Conservation (phyloP, 2,113 vertebrate species). For the Dasyurus viverrinus region DNA sequence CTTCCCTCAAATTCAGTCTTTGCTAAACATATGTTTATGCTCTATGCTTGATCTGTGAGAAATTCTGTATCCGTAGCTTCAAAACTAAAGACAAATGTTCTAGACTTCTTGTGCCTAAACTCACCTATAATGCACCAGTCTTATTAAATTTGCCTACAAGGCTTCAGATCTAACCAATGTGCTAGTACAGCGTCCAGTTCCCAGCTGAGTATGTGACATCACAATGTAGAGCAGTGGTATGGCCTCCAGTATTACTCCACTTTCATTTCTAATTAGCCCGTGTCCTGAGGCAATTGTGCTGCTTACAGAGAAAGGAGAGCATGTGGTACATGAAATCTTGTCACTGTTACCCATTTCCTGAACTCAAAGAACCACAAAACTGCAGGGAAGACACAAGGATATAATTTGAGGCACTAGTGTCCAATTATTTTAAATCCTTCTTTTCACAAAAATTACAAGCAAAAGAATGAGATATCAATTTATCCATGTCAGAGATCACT, state of each 20-base stretch:
- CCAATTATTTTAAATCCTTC: constrained; percentile 68
- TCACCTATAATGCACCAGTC: not conserved
- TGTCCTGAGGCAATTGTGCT: constrained; percentile 39
- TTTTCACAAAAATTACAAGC: constrained; percentile 70
- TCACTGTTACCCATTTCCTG: constrained; percentile 54
- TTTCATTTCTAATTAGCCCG: constrained; percentile 42
- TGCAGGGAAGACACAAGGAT: constrained; percentile 64
- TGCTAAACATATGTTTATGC: constrained; percentile 45
- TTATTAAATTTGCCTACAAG: constrained; percentile 30
- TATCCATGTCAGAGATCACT: constrained; percentile 48
- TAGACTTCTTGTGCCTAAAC: constrained; percentile 43
- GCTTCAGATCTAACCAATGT: not conserved
- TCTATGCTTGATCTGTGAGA: constrained; percentile 53
- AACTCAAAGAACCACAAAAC: constrained; percentile 61
- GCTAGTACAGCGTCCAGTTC: not conserved
- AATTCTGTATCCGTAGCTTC: constrained; percentile 38
- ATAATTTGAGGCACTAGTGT: constrained; percentile 65
- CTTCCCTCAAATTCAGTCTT: constrained; percentile 50
- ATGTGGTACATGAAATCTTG: constrained; percentile 28
- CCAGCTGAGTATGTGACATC: not conserved
- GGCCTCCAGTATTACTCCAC: not conserved
- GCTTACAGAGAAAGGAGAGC: constrained; percentile 48
- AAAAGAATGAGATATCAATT: constrained; percentile 43
- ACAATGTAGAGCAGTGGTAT: constrained; percentile 9
- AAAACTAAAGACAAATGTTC: constrained; percentile 14